Base-by-base conservation (phyloP, 2,888 invertebrate species). In the Eulithis prunata region DNA sequence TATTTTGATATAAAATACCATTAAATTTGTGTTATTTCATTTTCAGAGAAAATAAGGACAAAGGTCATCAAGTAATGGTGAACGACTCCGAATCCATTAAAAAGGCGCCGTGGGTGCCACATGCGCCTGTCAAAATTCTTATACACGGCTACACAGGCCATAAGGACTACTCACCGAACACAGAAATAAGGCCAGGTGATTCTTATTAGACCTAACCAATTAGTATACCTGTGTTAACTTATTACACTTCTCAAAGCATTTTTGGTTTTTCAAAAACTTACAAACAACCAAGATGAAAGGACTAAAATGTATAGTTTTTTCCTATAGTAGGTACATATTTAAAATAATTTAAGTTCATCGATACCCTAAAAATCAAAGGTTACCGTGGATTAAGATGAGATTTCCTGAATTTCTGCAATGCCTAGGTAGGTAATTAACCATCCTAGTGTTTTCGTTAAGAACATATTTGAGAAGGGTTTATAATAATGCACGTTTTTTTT, bases 141-240 rank as follows among this genome's bases (percentile, higher is more conserved):
- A 90, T 95, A 53, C 95, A 95, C 69, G 95, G 95, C 0, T 95
- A 95, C 72, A 95, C 95, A 0, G 95, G 95, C 0, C 66, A 94
- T 75, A 94, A 85, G 62, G 91, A 95, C 74, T 95, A 86, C 73
- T 89, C 94, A 0, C 95, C 95, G 0, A 95, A 94, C 74, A 86
- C 87, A 4, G 91, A 94, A 80, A 93, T 95, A 67, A 88, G 95
- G 68, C 95, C 95, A 83, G 94, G 94, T 94, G 64, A 64, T 54
- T 41, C 5, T 7, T 41, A 52, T 10, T 52, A n/a, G 6, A n/a
- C 5, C 4, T n/a, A 3, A 13, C n/a, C 32, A 32, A 32, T 32
- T 32, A 32, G 32, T 32, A 21, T 21, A 21, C 21, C 21, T 21
- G 2, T 21, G 21, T 21, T 21, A 21, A 21, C 21, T 21, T 21